These are phyloP conservation scores for Odocoileus virginianus DNA, from an alignment of 2,113 vertebrate genomes.

Conservation along the genomic window DNA sequence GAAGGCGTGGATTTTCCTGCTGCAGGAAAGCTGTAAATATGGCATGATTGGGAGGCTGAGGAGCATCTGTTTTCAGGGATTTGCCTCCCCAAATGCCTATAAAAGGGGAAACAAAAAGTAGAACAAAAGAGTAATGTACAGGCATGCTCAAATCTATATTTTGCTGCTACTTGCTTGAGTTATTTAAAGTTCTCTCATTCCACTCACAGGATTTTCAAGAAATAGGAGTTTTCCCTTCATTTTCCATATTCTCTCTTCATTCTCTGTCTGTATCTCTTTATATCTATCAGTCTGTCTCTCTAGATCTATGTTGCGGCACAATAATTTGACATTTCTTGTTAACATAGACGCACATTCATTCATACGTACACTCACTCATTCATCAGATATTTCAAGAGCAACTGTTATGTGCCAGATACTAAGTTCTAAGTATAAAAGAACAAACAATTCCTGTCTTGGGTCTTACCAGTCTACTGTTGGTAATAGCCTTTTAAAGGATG, in stretches of 20 bases:
- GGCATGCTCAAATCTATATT: background rate
- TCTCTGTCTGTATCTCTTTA: background rate
- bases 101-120: background rate
- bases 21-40: background rate
- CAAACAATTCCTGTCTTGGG: background rate
- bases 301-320: background rate
- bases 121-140: background rate
- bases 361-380: background rate
- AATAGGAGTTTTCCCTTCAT: background rate
- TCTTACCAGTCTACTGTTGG: background rate
- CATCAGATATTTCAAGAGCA: background rate
- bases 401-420: background rate
- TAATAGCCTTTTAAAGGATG: slow-evolving; percentile 13
- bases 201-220: background rate
- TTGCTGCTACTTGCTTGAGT: background rate
- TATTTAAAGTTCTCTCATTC: background rate
- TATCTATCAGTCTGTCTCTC: background rate
- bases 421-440: background rate
- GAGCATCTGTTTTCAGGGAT: slow-evolving; percentile 45
- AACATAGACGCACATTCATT: background rate
- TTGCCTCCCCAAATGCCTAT: slow-evolving; percentile 7
- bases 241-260: background rate
- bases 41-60: slow-evolving; percentile 25
- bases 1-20: slow-evolving; percentile 10
- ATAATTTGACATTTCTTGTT: background rate